Percentiles rank a stretch among this genome's conserved stretches.
phyloP scores from a whole-genome alignment of 2,113 vertebrate species.

The Polypterus bichir region DNA sequence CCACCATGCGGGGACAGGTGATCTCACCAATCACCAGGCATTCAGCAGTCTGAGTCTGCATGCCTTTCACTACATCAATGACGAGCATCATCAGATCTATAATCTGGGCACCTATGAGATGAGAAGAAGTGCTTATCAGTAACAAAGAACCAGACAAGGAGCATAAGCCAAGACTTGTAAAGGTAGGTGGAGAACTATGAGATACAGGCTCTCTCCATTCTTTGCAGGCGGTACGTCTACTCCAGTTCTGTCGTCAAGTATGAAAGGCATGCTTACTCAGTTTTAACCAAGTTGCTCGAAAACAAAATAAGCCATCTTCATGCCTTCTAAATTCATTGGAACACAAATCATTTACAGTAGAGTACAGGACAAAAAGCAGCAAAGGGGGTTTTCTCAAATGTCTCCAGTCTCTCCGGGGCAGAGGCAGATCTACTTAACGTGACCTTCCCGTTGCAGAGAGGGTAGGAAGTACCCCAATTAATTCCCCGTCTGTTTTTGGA shows the following conservation, averaged over 20 bases:
- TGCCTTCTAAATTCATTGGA: no score
- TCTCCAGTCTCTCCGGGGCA: conserved; percentile 52
- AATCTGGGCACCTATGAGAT: conserved; percentile 77
- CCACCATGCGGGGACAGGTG: conserved; percentile 83
- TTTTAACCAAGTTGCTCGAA: no score
- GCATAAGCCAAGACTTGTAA: no score
- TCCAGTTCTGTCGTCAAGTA: no score
- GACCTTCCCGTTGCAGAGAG: conserved; percentile 66
- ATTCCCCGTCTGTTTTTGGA: background rate
- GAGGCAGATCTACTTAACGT: conserved; percentile 49
- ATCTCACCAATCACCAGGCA: conserved; percentile 93
- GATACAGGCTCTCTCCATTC: no score
- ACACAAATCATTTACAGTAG: no score
- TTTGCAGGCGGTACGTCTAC: no score
- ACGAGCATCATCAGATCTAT: conserved; percentile 97
- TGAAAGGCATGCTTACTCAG: no score
- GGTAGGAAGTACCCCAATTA: conserved; percentile 71
- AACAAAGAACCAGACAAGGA: no score
- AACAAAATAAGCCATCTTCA: no score
- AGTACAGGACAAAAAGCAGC: conserved; percentile 50
- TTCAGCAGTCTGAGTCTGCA: conserved; percentile 95
- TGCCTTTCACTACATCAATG: conserved; percentile 89
- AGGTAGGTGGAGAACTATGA: no score
- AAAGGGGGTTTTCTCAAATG: conserved; percentile 54
- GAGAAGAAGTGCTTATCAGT: no score